Base-by-base conservation (phyloP, 37 sponge, comb jelly and placozoan species). In the Trichoplax adhaerens region DNA sequence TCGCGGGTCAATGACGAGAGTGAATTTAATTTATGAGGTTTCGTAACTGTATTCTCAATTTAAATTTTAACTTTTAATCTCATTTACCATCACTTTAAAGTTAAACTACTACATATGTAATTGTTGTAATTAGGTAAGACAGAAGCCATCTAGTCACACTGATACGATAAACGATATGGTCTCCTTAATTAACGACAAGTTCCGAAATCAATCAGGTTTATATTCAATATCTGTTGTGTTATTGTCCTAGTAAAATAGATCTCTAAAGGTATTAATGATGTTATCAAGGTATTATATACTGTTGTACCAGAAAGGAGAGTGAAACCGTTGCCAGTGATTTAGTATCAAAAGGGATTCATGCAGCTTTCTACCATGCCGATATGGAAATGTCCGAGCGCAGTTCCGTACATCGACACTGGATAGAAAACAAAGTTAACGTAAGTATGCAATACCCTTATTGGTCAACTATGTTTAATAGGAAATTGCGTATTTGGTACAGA, bases 41-140 rank as follows among this genome's bases (percentile, higher is more conserved):
- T 60, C 62, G 12, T 12, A 60, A 12, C 12, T 60, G 62, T 60
- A 60, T 60, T 12, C 62, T 60, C 10, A 12, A 10, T 12, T 12
- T 60, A 60, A 60, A 10, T 12, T 60, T 60, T 12, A 65, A 64
- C 64, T 65, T 8, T 46, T 74, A 48, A 12, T 29, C 3, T 56
- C 63, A n/a, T 74, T 29, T 29, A 29, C 29, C 29, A 69, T 83
- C 65, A 58, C 85, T n/a, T 82, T 91, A 55, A 81, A 79, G 67
- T 81, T 87, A 0, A 78, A 80, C 8, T 95, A 85, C 81, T 91
- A 95, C 79, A 64, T 91, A 55, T 51, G 80, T 4, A 95, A 95
- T 66, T 79, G 90, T 71, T 76, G 75, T 70, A 91, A 87, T 63
- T 86, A 91, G 60, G 89, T 95, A 58, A 64, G 77, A 49, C 48